Evolutionary conservation across 2,797 vertebrate genomes (phyloP).

Genomic region (Eupleurogrammus muticus): DNA sequence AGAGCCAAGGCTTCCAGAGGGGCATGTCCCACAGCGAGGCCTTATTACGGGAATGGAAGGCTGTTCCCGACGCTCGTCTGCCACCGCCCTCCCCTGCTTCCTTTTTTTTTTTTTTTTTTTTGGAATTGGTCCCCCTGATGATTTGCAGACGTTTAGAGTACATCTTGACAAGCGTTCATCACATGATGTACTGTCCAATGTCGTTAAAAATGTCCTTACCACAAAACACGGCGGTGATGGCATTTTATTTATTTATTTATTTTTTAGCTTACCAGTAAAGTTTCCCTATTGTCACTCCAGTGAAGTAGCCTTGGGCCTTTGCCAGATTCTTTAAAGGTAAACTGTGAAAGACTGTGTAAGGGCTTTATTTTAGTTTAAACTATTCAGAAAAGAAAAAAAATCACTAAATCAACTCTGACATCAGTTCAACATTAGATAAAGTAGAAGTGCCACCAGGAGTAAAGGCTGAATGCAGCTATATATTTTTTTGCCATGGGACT

Average conservation of each 20-base stretch:
- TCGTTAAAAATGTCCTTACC: slow-evolving; percentile 1
- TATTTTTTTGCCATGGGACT: too few species aligned
- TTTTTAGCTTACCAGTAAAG: slow-evolving; percentile 23
- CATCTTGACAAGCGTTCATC: not conserved
- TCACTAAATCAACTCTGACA: too few species aligned
- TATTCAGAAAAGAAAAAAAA: not conserved
- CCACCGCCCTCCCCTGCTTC: slow-evolving; percentile 14
- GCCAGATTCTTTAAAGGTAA: not conserved
- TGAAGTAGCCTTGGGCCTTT: not conserved
- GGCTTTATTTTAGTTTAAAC: too few species aligned
- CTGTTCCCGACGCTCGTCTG: slow-evolving; percentile 38
- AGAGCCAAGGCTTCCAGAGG: slow-evolving; percentile 55
- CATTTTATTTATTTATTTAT: too few species aligned
- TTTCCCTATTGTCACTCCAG: not conserved
- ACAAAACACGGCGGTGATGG: not conserved
- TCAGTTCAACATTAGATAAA: too few species aligned
- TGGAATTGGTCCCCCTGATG: not conserved
- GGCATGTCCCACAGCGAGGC: slow-evolving; percentile 47
- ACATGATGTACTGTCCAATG: not conserved
- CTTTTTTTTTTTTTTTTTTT: slow-evolving; percentile 4
- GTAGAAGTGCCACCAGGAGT: too few species aligned
- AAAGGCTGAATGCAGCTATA: too few species aligned
- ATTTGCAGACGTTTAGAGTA: not conserved
- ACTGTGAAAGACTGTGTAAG: not conserved
- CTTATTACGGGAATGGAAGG: slow-evolving; percentile 53